Evolutionary conservation across 2,888 invertebrate genomes (phyloP), one percentile per base, ranked within the genome.

Genomic region (Dicycla oo): DNA sequence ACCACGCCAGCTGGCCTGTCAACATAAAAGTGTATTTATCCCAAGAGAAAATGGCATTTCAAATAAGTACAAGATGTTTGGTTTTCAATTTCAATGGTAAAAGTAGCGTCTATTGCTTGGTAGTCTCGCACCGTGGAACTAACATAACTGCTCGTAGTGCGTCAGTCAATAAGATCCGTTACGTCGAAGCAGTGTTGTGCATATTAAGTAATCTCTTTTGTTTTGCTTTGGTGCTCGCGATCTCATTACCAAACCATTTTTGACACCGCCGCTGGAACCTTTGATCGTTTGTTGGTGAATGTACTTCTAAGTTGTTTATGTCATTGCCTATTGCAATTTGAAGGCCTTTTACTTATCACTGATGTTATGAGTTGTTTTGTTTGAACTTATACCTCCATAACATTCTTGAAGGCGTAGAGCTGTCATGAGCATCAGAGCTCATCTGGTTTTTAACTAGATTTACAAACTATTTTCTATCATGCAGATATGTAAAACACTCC

Each of bases 161-260:
- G 78, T 57, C 60, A 62, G 26, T 57, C 60, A 62, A 23, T 63
- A 57, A 65, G 70, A 67, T 61, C 83, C 85, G 85, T 81, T 82
- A 83, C 68, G 69, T 66, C 23, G 58, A 61, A 62, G 71, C 40
- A 62, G 72, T 78, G 80, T 70, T 67, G 72, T 78, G 86, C 77
- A 88, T 86, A 75, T 81, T 78, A 82, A 87, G 45, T 77, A 79
- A 74, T 65, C 26, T 61, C 43, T 56, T 20, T 60, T 65, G 66
- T 75, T 68, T 77, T 70, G 54, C 40, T 72, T 71, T 71, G 30
- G 20, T 64, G 70, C 62, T 56, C 62, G 56, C 74, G 47, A 66
- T 69, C 60, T 71, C 68, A 73, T 80, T 73, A 76, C 60, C 57
- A 74, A 71, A 65, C 20, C 10, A 38, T 65, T 56, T 70, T 53